Evolutionary conservation across 2,797 vertebrate species (phyloP).

Genomic region (Microctenopoma lineatum): DNA sequence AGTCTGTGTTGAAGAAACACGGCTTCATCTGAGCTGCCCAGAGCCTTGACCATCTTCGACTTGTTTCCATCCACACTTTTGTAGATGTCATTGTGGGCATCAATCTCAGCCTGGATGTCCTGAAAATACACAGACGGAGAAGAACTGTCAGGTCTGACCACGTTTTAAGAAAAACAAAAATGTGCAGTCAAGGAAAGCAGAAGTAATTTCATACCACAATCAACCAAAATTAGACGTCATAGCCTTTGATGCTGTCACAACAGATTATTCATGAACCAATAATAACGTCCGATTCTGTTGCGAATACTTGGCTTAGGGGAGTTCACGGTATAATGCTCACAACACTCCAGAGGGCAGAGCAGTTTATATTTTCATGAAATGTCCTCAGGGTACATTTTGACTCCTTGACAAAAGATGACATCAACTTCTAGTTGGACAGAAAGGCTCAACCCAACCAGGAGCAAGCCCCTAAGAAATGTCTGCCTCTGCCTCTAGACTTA

Average conservation of each 20-base stretch:
- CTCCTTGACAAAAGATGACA: conserved; percentile 24
- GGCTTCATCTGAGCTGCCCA: conserved; percentile 95
- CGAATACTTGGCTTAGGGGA: conserved; percentile 24
- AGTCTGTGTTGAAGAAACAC: conserved; percentile 94
- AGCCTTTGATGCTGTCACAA: conserved; percentile 23
- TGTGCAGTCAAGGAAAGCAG: conserved; percentile 15
- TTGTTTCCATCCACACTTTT: conserved; percentile 96
- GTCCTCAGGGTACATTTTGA: conserved; percentile 39
- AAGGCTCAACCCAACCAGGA: conserved; percentile 25
- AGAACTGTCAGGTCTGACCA: neutral
- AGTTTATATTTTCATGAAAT: conserved; percentile 44
- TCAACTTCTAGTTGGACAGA: conserved; percentile 25
- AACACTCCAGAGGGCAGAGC: conserved; percentile 48
- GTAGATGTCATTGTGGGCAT: conserved; percentile 99
- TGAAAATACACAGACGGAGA: conserved; percentile 66
- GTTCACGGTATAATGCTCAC: conserved; percentile 29
- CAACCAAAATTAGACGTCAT: conserved; percentile 24
- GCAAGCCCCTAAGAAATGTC: conserved; percentile 26
- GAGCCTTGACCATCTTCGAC: conserved; percentile 95
- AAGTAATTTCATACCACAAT: conserved; percentile 22
- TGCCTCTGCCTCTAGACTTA: conserved; percentile 32
- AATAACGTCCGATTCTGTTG: conserved; percentile 31
- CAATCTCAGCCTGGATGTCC: conserved; percentile 99
- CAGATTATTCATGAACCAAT: conserved; percentile 34
- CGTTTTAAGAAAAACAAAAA: conserved; percentile 1